Evolutionary conservation across 2,113 vertebrate species (phyloP).

Genomic region (Aldabrachelys gigantea): DNA sequence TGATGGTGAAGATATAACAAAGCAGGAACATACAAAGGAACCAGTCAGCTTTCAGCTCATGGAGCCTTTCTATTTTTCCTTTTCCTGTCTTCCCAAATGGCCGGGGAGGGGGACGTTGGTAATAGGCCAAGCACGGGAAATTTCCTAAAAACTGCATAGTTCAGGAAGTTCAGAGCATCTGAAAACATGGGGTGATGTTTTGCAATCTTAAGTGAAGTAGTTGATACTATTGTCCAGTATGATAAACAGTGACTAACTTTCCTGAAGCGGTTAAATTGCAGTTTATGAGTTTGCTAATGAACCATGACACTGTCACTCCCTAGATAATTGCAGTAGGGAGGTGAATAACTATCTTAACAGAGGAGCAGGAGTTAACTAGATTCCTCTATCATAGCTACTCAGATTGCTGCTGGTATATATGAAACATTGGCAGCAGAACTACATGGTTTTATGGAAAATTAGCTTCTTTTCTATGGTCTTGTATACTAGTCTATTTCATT

Average conservation of each 20-base stretch:
- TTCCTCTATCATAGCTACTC: not conserved
- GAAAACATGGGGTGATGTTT: not conserved
- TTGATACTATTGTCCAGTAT: not conserved
- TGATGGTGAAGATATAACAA: not conserved
- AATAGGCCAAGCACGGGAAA: not conserved
- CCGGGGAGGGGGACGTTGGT: not conserved
- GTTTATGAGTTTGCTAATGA: not conserved
- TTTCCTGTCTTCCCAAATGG: not conserved
- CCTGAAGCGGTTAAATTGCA: not conserved
- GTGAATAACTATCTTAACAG: not conserved
- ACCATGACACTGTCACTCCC: not conserved
- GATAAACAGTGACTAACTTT: not conserved
- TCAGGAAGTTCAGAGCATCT: not conserved
- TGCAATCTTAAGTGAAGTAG: not conserved
- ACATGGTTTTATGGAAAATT: not conserved
- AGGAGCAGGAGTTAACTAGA: not conserved
- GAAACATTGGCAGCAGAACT: not conserved
- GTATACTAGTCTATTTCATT: not conserved
- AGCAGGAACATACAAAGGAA: not conserved
- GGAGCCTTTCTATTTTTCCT: rapidly evolving
- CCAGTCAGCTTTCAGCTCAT: not conserved
- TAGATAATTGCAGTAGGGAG: not conserved
- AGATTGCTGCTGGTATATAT: not conserved
- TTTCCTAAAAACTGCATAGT: not conserved
- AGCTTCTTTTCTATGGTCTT: not conserved